Percentiles rank a stretch among this genome's conserved stretches.
Evolutionary conservation across 2,797 vertebrate genomes (phyloP).

Genomic region (Falco berigora): DNA sequence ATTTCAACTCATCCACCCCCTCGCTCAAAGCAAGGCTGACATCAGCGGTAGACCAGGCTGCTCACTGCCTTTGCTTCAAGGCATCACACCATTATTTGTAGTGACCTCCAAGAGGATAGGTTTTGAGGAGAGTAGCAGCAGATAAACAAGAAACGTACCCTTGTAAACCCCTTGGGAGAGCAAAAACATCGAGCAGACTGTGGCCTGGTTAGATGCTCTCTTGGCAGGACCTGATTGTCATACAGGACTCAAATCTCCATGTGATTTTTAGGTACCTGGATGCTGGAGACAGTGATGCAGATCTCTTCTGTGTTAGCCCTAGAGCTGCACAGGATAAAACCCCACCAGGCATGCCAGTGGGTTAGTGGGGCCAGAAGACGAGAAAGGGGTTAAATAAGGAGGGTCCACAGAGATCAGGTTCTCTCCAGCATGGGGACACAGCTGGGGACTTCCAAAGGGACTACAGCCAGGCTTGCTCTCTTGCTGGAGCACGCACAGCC

Average conservation of each 20-base stretch:
- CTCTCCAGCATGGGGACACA: not conserved
- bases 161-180: not conserved
- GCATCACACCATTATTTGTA: fast-evolving
- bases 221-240: not conserved
- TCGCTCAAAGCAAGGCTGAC: fast-evolving
- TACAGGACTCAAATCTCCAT: not conserved
- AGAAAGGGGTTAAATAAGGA: not conserved
- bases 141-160: not conserved
- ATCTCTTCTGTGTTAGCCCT: not conserved
- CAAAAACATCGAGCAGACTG: not conserved
- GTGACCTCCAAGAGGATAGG: not conserved
- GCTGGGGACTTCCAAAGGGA: not conserved
- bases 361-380: not conserved
- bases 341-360: not conserved
- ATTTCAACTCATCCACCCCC: not conserved
- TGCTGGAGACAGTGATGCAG: not conserved
- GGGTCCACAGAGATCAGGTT: not conserved
- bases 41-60: not conserved
- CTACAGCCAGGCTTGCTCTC: not conserved
- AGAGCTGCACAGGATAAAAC: not conserved
- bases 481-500: not conserved
- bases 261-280: not conserved
- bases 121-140: not conserved
- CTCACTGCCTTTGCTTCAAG: not conserved
- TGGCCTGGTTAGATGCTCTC: not conserved